These are phyloP conservation scores for Yponomeuta plumbellus DNA, from an alignment of 2,888 invertebrate genomes.

Conservation along the genomic window DNA sequence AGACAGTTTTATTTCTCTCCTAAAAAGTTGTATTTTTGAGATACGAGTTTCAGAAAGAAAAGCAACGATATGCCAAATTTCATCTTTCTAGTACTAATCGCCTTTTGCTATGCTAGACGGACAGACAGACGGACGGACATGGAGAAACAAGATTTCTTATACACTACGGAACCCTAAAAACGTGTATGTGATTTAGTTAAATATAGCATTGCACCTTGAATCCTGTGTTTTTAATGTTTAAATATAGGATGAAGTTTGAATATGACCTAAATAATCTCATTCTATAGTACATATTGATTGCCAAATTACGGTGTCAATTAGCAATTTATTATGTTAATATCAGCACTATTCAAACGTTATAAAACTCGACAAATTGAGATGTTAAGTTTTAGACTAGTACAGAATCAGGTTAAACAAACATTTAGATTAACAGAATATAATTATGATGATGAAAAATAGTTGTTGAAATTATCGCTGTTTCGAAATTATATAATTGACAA, in stretches of 20 bases:
- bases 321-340: background rate
- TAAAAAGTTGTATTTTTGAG: no score
- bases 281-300: background rate
- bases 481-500: constrained; percentile 57
- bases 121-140: no score
- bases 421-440: background rate
- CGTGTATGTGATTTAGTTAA: background rate
- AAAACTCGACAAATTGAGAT: background rate
- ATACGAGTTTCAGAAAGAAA: no score
- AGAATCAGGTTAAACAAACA: constrained; percentile 2
- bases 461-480: constrained; percentile 24
- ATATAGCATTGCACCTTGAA: background rate
- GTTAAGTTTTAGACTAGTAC: background rate
- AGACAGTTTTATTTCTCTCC: no score
- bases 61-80: no score
- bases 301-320: background rate
- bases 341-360: background rate
- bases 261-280: no score
- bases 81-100: no score
- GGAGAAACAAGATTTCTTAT: no score
- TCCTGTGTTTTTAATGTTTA: background rate
- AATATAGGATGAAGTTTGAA: no score
- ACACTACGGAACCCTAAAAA: no score
- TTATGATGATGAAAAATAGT: background rate
- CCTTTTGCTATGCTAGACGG: no score